Conservation (phyloP, 1,140 invertebrate genomes). For the Habropoda laboriosa region DNA sequence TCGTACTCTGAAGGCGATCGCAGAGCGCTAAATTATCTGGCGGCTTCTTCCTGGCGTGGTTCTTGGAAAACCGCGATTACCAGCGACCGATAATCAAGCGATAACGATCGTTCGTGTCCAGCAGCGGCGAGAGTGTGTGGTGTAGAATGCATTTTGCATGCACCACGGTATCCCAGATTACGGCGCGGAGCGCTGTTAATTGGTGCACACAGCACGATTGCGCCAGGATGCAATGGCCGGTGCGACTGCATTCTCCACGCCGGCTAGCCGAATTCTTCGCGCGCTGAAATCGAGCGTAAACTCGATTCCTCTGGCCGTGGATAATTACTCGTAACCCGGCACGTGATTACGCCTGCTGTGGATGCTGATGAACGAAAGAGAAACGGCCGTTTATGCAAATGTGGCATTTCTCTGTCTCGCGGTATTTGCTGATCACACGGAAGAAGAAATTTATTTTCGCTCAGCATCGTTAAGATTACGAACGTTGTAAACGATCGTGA, state of each 20-base stretch:
- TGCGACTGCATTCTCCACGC: conserved; percentile 35
- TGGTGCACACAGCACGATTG: conserved; percentile 44
- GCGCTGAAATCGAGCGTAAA: conserved; percentile 6
- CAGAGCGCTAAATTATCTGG: conserved; percentile 18
- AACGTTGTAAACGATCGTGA: too few species aligned
- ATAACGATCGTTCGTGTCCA: conserved; percentile 42
- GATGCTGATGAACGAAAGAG: not conserved
- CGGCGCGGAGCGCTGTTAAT: conserved; percentile 40
- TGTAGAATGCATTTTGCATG: conserved; percentile 44
- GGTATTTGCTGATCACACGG: too few species aligned
- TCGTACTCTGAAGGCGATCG: not conserved
- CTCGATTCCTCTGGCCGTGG: not conserved
- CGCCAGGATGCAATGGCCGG: conserved; percentile 35
- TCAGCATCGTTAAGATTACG: too few species aligned
- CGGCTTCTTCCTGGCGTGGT: conserved; percentile 20
- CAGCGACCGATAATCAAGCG: conserved; percentile 37
- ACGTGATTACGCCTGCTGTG: not conserved
- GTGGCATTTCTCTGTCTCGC: too few species aligned
- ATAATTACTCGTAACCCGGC: conserved; percentile 21
- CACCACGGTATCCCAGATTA: conserved; percentile 44
- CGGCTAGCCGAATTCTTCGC: conserved; percentile 39
- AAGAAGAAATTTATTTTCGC: too few species aligned
- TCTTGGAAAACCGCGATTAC: conserved; percentile 29
- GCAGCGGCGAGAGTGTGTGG: not conserved
- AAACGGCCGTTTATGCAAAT: not conserved